Evolutionary conservation across 1,140 invertebrate genomes (phyloP), one percentile per base, ranked within the genome.

Genomic region (Meloidogyne hapla): DNA sequence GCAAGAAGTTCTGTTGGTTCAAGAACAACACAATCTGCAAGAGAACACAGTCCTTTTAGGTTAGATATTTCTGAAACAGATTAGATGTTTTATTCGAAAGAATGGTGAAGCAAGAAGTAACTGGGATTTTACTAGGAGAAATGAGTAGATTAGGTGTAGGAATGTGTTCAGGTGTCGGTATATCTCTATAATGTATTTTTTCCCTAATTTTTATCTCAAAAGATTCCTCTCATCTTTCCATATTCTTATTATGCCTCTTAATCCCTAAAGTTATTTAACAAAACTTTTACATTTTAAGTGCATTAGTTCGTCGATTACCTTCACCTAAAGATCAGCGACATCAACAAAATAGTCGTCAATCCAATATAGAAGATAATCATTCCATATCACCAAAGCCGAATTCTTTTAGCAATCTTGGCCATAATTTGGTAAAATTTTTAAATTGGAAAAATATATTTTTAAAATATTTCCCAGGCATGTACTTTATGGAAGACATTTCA

Each of bases 381-480:
- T 75, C 70, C 75, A 74, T 56, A 42, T 80, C 83, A 18, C 77
- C 83, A 15, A 64, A 84, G 42, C 84, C 84, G 9, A 86, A 87
- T 71, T 82, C 81, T 3, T 86, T 86, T 75, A 87, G 84, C 0
- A 86, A 86, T 77, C 79, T 86, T 26, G 85, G 85, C 5, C 84
- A 86, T 70, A 86, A 86, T 75, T 71, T 86, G 33, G 84, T 85
- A 72, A 61, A 40, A 5, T 80, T 25, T 15, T 81, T 15, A 1
- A 66, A 21, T n/a, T 12, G 23, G 40, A 62, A 23, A 74, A 61
- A 77, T 77, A 18, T 64, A 23, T 65, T 79, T 82, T 81, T n/a
- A n/a, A n/a, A n/a, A n/a, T n/a, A n/a, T n/a, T n/a, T n/a, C n/a
- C n/a, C 66, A 82, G 80, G 82, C 82, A 13, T 83, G 82, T 69